Evolutionary conservation across 2,888 invertebrate genomes (phyloP).

Genomic region (Tetranychus piercei): DNA sequence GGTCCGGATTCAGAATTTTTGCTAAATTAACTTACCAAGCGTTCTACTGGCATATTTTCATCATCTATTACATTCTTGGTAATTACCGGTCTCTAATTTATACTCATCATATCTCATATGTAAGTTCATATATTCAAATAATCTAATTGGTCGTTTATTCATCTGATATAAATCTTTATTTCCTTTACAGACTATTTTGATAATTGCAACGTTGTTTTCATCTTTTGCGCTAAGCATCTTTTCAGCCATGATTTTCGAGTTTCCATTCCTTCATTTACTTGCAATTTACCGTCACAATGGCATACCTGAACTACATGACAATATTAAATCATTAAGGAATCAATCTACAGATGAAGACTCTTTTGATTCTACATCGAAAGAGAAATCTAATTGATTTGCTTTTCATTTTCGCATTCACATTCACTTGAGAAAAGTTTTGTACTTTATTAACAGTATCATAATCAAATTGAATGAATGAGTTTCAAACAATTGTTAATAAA

Average conservation of each 20-base stretch:
- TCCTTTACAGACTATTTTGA: background rate
- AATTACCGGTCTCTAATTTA: background rate
- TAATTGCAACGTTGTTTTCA: background rate
- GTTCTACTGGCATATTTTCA: conserved; percentile 1
- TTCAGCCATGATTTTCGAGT: background rate
- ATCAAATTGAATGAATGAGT: too few species aligned
- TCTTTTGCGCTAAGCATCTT: background rate
- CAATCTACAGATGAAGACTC: background rate
- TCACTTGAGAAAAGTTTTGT: too few species aligned
- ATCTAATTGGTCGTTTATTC: background rate
- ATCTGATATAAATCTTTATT: background rate
- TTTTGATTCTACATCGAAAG: background rate
- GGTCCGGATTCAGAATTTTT: background rate
- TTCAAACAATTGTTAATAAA: too few species aligned
- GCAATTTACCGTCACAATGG: background rate
- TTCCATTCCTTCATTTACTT: background rate
- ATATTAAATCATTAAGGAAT: background rate
- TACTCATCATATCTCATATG: background rate
- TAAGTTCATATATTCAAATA: background rate
- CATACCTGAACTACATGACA: background rate
- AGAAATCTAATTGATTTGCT: too few species aligned
- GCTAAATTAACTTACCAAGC: conserved; percentile 4
- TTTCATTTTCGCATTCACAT: too few species aligned
- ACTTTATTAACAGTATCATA: too few species aligned
- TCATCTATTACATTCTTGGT: background rate